These are phyloP conservation scores for Eubucco bourcierii DNA, from an alignment of 2,113 vertebrate species.

Conservation along the genomic window DNA sequence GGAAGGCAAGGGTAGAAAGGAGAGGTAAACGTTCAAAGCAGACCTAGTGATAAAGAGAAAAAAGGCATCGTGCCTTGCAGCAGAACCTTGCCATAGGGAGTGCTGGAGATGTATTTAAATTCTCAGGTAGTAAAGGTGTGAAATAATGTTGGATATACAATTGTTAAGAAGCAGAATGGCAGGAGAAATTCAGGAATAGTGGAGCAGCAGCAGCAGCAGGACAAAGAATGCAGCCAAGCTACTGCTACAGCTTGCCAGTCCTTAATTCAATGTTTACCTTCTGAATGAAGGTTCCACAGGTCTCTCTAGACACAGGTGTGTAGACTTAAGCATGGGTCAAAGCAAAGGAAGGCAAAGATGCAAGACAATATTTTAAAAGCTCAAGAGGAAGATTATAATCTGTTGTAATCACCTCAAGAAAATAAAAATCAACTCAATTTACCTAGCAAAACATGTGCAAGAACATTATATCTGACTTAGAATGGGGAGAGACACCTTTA, in stretches of 20 bases:
- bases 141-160: background rate
- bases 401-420: background rate
- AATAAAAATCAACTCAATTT: background rate
- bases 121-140: background rate
- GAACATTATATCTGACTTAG: background rate
- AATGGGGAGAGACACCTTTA: background rate
- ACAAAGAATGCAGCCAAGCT: background rate
- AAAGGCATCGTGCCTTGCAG: rapidly evolving
- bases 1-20: background rate
- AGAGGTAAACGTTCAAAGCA: background rate
- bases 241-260: background rate
- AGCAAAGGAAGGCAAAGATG: background rate
- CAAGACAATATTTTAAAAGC: background rate
- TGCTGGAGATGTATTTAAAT: background rate
- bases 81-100: background rate
- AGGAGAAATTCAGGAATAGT: background rate
- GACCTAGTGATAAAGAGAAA: background rate
- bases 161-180: background rate
- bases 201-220: background rate
- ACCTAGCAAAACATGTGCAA: background rate
- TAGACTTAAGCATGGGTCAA: background rate
- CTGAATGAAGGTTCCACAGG: background rate
- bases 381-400: background rate
- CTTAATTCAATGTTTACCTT: background rate
- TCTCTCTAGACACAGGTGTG: background rate